Conservation (phyloP, 2,113 vertebrate genomes). For the Psettodes erumei region DNA sequence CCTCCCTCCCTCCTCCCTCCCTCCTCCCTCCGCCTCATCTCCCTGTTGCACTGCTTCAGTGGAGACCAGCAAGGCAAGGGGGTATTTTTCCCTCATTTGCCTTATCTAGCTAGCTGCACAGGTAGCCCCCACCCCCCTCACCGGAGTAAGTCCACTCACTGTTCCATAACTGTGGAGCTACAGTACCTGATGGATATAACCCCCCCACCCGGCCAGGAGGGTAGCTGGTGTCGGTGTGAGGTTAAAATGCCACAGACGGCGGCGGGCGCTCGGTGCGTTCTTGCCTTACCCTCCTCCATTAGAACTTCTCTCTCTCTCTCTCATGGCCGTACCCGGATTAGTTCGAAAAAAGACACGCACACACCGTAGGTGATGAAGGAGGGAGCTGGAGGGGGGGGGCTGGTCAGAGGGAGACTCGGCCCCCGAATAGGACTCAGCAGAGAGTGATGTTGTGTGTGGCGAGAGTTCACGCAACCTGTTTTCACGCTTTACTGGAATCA, state of each 20-base stretch:
- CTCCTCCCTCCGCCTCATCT: conserved; percentile 52
- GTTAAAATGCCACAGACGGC: conserved; percentile 46
- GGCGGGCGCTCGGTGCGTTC: conserved; percentile 31
- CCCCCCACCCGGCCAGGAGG: too few relatives aligned
- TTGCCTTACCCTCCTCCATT: conserved; percentile 46
- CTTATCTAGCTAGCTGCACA: conserved; percentile 49
- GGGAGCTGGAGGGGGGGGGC: conserved; percentile 16
- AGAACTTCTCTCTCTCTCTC: conserved; percentile 20
- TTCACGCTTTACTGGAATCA: conserved; percentile 25
- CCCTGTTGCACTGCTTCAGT: conserved; percentile 49
- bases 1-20: conserved; percentile 49
- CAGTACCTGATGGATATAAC: conserved; percentile 56
- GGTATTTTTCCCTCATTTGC: conserved; percentile 47
- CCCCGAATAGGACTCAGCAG: conserved; percentile 41
- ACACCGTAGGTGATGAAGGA: conserved; percentile 20
- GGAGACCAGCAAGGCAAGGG: conserved; percentile 55
- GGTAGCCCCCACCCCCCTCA: conserved; percentile 22
- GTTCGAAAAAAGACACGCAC: conserved; percentile 25
- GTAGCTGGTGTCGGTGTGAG: conserved; percentile 31
- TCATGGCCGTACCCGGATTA: background rate
- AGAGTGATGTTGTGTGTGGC: conserved; percentile 25
- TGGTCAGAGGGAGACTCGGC: conserved; percentile 34
- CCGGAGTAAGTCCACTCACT: conserved; percentile 58
- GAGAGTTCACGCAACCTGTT: conserved; percentile 25
- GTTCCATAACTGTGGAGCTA: conserved; percentile 61